These are phyloP conservation scores for Sanderia malayensis DNA, from an alignment of 30 jellyfish, hydroid and myxozoan genomes.

Conservation along the genomic window DNA sequence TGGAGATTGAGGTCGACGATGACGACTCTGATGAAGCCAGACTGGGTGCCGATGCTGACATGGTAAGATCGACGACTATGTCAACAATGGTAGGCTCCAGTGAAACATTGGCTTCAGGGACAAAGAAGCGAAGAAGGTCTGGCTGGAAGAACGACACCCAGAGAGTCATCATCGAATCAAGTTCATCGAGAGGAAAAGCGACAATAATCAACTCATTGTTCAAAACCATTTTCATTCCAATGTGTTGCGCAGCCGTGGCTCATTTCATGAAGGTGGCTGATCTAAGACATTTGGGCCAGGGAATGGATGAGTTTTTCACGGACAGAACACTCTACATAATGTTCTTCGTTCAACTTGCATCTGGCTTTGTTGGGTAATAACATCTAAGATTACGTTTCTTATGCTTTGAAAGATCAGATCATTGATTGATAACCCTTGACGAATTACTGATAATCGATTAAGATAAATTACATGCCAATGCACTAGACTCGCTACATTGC, in stretches of 20 bases:
- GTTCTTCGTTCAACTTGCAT: conserved; percentile 68
- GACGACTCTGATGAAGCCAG: conserved; percentile 14
- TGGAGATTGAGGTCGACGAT: conserved; percentile 21
- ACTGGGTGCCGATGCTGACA: conserved; percentile 5
- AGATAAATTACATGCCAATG: no score
- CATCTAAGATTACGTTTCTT: no score
- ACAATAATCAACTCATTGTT: conserved; percentile 64
- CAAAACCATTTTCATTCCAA: conserved; percentile 69
- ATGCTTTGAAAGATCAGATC: no score
- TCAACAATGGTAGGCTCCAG: background rate
- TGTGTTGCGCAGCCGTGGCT: conserved; percentile 64
- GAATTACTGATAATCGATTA: no score
- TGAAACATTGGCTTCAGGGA: background rate
- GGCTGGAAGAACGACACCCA: conserved; percentile 65
- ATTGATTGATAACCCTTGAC: no score
- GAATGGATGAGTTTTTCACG: conserved; percentile 32
- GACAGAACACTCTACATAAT: conserved; percentile 58
- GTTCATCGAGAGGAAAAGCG: conserved; percentile 90
- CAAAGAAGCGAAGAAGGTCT: conserved; percentile 28
- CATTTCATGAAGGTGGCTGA: conserved; percentile 81
- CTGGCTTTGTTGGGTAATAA: conserved; percentile 85
- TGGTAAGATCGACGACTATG: conserved; percentile 8
- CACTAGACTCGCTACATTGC: no score
- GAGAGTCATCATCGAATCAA: conserved; percentile 71
- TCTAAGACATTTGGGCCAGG: conserved; percentile 37